Evolutionary conservation across 2,113 vertebrate genomes (phyloP).

Genomic region (Zingel zingel): DNA sequence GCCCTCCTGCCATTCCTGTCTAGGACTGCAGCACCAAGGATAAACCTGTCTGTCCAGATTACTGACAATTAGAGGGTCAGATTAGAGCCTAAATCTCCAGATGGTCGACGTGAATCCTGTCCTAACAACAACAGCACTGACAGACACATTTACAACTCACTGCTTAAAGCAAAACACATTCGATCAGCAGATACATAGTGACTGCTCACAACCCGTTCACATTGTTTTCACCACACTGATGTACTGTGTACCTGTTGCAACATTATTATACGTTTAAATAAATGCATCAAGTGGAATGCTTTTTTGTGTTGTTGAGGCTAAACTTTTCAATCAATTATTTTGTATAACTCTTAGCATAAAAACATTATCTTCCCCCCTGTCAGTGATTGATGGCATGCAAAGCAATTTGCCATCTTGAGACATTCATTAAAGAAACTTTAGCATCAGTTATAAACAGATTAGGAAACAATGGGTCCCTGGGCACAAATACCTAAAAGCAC

Average conservation of each 20-base stretch:
- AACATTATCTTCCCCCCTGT: neutral
- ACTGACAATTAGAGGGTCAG: conserved; percentile 74
- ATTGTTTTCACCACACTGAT: neutral
- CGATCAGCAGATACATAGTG: neutral
- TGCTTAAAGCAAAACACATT: conserved; percentile 4
- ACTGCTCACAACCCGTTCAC: neutral
- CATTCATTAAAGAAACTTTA: conserved; percentile 15
- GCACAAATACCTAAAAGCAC: neutral
- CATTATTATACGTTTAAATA: neutral
- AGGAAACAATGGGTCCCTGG: neutral
- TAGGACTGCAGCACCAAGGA: conserved; percentile 45
- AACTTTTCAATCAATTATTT: neutral
- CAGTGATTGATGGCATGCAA: conserved; percentile 20
- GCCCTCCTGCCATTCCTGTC: neutral
- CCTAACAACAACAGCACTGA: conserved; percentile 33
- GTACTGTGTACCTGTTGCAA: neutral
- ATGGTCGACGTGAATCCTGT: conserved; percentile 76
- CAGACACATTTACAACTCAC: conserved; percentile 38
- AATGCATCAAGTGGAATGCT: neutral
- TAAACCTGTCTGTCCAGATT: conserved; percentile 69
- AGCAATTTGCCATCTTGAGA: conserved; percentile 17
- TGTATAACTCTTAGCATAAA: neutral
- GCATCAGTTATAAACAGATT: neutral
- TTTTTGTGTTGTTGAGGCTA: neutral
- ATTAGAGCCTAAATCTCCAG: conserved; percentile 76